These are phyloP conservation scores for Drosophila eohydei DNA, from an alignment of 2,888 invertebrate genomes.

Conservation along the genomic window DNA sequence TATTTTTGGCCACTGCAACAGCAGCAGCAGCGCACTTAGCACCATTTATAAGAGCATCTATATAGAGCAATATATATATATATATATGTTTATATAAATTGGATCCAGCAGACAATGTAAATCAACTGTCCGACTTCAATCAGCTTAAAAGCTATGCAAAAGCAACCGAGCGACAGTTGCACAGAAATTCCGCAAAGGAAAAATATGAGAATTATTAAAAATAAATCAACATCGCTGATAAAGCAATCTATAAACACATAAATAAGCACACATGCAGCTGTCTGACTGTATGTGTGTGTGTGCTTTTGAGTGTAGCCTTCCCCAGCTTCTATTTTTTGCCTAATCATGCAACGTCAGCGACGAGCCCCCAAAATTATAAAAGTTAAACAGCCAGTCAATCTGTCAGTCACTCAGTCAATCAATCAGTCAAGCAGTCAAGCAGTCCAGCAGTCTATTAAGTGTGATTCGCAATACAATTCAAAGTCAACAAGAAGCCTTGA, in stretches of 20 bases:
- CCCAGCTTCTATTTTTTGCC: conserved; percentile 1
- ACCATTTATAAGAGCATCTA: conserved; percentile 22
- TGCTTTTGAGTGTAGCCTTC: conserved; percentile 2
- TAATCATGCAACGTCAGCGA: conserved; percentile 44
- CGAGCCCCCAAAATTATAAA: conserved; percentile 52
- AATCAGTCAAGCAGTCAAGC: background rate
- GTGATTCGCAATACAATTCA: conserved; percentile 35
- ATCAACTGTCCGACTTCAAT: conserved; percentile 70
- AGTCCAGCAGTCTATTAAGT: background rate
- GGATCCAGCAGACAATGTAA: conserved; percentile 52
- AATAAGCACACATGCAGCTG: background rate
- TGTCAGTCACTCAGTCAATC: background rate
- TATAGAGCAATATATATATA: background rate
- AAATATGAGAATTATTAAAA: conserved; percentile 7
- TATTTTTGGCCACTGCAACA: conserved; percentile 48
- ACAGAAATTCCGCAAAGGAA: conserved; percentile 1
- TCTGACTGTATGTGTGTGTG: conserved; percentile 8
- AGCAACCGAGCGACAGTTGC: conserved; percentile 26
- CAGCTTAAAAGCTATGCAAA: conserved; percentile 47
- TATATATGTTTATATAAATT: background rate
- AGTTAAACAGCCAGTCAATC: background rate
- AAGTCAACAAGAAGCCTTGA: conserved; percentile 25
- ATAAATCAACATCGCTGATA: conserved; percentile 22
- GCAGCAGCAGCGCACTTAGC: conserved; percentile 45
- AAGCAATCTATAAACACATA: conserved; percentile 13